Conservation (phyloP, 2,888 invertebrate genomes). For the Abscondita cerata region DNA sequence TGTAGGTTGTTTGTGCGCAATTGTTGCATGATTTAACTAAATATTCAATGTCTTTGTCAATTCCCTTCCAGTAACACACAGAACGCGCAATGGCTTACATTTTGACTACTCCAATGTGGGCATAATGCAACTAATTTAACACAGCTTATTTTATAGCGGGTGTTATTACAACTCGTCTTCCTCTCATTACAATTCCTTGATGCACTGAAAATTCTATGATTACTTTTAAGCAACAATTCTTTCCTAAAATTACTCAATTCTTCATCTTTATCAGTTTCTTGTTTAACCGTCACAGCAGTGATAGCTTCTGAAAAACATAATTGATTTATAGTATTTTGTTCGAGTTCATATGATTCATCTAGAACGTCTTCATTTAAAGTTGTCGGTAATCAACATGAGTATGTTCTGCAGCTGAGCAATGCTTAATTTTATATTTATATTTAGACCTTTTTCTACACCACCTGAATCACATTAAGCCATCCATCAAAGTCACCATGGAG, state of each 20-base stretch:
- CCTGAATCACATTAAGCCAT: too few species aligned
- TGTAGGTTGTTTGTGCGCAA: too few species aligned
- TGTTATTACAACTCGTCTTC: too few species aligned
- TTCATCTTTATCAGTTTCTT: not conserved
- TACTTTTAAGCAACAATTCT: not conserved
- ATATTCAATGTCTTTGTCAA: not conserved
- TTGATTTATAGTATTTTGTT: too few species aligned
- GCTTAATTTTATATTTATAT: not conserved
- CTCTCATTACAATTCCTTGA: not conserved
- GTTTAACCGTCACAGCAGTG: not conserved
- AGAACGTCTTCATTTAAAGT: not conserved
- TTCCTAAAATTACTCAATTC: not conserved
- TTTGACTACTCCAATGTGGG: not conserved
- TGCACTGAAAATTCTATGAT: not conserved
- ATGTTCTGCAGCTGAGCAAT: not conserved
- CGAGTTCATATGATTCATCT: too few species aligned
- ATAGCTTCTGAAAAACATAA: too few species aligned
- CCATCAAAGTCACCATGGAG: too few species aligned
- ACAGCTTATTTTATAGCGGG: not conserved
- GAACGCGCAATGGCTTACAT: slow-evolving; percentile 1
- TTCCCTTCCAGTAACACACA: not conserved
- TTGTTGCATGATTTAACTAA: not conserved
- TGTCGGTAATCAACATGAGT: not conserved
- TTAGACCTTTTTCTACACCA: too few species aligned
- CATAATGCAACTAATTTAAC: not conserved